phyloP scores from a whole-genome alignment of 2,797 vertebrate species.

The Coregonus ussuriensis region DNA sequence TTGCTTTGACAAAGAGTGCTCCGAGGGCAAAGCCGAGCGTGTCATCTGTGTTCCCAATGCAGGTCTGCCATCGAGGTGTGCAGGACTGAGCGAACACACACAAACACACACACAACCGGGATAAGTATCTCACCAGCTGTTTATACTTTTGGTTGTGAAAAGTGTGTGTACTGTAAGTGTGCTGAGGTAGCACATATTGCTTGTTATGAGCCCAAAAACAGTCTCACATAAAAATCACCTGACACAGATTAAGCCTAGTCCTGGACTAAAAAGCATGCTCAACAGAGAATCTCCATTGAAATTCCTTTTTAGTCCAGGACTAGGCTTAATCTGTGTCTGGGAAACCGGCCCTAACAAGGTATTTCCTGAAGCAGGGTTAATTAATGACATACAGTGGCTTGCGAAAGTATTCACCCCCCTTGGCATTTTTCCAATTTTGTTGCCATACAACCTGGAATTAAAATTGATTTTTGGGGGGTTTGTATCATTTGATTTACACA shows the following conservation, averaged over 20 bases:
- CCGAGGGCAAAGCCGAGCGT: conserved; percentile 94
- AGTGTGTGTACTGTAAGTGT: neutral
- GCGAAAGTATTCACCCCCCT: no score
- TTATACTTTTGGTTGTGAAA: neutral
- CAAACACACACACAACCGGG: neutral
- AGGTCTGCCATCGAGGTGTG: conserved; percentile 95
- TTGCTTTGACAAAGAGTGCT: conserved; percentile 94
- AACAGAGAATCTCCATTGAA: neutral
- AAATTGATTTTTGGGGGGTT: no score
- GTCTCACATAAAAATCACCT: neutral
- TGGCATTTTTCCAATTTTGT: no score
- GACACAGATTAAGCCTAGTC: neutral
- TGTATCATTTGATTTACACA: no score
- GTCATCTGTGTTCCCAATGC: conserved; percentile 93
- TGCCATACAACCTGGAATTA: no score
- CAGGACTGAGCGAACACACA: conserved; percentile 80
- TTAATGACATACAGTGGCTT: neutral
- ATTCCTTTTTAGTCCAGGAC: neutral
- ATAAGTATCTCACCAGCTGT: neutral
- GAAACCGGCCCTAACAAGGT: neutral
- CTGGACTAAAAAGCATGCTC: neutral
- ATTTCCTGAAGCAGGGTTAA: neutral
- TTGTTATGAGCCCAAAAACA: neutral
- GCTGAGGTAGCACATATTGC: neutral
- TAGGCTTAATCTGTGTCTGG: neutral